These are phyloP conservation scores for Myotis davidii DNA, from an alignment of 2,113 vertebrate species.

Conservation along the genomic window DNA sequence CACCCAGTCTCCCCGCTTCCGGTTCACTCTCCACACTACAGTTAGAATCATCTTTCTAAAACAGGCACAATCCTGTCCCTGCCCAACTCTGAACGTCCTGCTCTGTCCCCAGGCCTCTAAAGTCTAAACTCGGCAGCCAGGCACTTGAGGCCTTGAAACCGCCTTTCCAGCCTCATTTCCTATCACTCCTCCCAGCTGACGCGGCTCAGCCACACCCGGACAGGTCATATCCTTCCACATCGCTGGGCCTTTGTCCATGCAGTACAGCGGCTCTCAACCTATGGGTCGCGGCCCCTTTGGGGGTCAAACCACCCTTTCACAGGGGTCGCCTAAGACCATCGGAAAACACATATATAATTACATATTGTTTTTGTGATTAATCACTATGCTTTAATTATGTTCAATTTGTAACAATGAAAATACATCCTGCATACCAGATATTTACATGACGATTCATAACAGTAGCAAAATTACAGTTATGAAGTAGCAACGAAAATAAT, in stretches of 20 bases:
- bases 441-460: too few relatives aligned
- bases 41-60: constrained; percentile 50
- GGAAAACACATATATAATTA: too few relatives aligned
- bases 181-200: constrained; percentile 25
- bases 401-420: too few relatives aligned
- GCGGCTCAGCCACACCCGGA: constrained; percentile 56
- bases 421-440: too few relatives aligned
- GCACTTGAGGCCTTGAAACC: background rate
- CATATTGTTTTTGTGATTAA: too few relatives aligned
- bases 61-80: constrained; percentile 23
- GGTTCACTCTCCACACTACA: background rate
- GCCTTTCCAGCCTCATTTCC: constrained; percentile 25
- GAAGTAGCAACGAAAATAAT: too few relatives aligned
- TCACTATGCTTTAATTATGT: too few relatives aligned
- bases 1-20: constrained; percentile 54
- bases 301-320: too few relatives aligned
- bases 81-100: constrained; percentile 31
- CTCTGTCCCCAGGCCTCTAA: constrained; percentile 29
- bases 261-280: background rate
- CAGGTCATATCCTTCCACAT: constrained; percentile 55
- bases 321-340: too few relatives aligned
- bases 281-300: too few relatives aligned
- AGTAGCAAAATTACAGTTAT: too few relatives aligned
- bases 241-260: constrained; percentile 25
- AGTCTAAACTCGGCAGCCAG: background rate